These are phyloP conservation scores for Forficula auricularia DNA, from an alignment of 1,140 invertebrate species.

Conservation along the genomic window DNA sequence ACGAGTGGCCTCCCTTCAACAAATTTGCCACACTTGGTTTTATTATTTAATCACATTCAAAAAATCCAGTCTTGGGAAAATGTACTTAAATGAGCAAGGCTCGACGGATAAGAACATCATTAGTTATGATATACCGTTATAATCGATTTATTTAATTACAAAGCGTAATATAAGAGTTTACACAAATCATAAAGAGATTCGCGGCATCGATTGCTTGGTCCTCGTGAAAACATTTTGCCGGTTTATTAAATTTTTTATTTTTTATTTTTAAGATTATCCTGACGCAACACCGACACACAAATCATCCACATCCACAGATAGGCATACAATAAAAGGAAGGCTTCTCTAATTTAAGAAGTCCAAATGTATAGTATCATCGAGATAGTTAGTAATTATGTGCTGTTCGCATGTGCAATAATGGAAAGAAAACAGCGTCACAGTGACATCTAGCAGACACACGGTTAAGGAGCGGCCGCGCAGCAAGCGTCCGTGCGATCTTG, in stretches of 20 bases:
- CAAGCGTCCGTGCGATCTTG: conserved; percentile 8
- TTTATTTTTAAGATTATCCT: conserved; percentile 8
- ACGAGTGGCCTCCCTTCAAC: conserved; percentile 12
- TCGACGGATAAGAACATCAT: conserved; percentile 13
- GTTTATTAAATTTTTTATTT: too few relatives aligned
- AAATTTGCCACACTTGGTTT: conserved; percentile 11
- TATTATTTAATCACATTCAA: conserved; percentile 4
- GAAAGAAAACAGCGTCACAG: conserved; percentile 12
- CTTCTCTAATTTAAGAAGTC: conserved; percentile 4
- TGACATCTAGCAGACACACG: conserved; percentile 12
- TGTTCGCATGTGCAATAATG: conserved; percentile 11
- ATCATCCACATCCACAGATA: conserved; percentile 10
- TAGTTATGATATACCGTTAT: conserved; percentile 11
- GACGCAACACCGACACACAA: conserved; percentile 15
- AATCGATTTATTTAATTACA: conserved; percentile 11
- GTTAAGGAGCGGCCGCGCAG: conserved; percentile 11
- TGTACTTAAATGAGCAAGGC: conserved; percentile 11
- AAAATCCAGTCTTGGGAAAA: conserved; percentile 9
- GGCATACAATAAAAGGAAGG: conserved; percentile 3
- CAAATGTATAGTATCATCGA: conserved; percentile 10
- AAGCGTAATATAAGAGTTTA: conserved; percentile 10
- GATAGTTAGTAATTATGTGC: conserved; percentile 9
- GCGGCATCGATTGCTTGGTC: conserved; percentile 13
- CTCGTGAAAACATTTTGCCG: conserved; percentile 9
- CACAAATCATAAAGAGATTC: conserved; percentile 12